A percentile compares a stretch with the other conserved stretches of the same genome.
Conservation (phyloP, 2,797 vertebrate species). For the Gobio occitaniae region DNA sequence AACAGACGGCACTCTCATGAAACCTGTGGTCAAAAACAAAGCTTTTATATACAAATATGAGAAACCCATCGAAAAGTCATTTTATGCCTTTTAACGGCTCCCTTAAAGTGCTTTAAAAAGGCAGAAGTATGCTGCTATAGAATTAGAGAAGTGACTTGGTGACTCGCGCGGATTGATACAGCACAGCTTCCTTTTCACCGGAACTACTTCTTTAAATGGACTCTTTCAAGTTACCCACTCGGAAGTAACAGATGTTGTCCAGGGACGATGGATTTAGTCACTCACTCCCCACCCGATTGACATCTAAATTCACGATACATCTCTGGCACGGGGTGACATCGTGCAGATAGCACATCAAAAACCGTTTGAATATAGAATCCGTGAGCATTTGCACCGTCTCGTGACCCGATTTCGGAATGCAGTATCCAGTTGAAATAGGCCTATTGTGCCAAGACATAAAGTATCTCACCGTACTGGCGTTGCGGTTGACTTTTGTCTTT, state of each 20-base stretch:
- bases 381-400: conserved; percentile 39
- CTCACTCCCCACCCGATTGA: background rate
- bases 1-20: background rate
- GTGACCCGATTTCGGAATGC: conserved; percentile 38
- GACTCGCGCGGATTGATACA: conserved; percentile 82
- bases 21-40: background rate
- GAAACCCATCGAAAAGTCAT: background rate
- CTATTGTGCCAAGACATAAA: conserved; percentile 17
- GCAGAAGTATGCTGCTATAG: conserved; percentile 4
- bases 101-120: background rate
- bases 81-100: background rate
- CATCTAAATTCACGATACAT: background rate
- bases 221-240: conserved; percentile 66
- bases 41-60: background rate
- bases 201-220: conserved; percentile 97
- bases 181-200: conserved; percentile 78
- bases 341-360: background rate
- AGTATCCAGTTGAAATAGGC: background rate
- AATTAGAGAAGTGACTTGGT: conserved; percentile 75
- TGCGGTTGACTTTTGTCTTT: conserved; percentile 11
- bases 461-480: conserved; percentile 34
- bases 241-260: conserved; percentile 54
- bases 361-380: background rate
- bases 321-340: background rate
- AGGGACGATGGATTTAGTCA: conserved; percentile 3